These are phyloP conservation scores for Amphiura filiformis DNA, from an alignment of 35 echinoderm and acorn worm species.

Conservation along the genomic window DNA sequence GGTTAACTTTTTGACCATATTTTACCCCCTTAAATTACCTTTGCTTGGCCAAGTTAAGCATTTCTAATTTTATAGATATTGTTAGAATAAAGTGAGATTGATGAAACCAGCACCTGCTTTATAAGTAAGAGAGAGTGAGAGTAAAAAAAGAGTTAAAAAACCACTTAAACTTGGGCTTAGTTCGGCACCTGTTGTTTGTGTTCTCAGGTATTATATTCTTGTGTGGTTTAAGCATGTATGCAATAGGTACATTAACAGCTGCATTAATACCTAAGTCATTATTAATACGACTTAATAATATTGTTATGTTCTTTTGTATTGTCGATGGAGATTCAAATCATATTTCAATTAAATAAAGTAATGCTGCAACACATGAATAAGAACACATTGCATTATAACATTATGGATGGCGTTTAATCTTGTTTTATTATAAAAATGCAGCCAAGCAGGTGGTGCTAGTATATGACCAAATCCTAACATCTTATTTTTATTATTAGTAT, in stretches of 20 bases:
- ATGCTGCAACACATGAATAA: no score
- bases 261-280: slow-evolving; percentile 2
- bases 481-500: not conserved
- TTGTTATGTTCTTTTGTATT: not conserved
- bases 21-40: not conserved
- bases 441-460: not conserved
- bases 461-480: not conserved
- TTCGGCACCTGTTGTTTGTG: not conserved
- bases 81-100: not conserved
- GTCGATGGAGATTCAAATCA: not conserved
- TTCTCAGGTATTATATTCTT: not conserved
- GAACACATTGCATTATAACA: no score
- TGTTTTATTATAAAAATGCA: not conserved
- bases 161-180: not conserved
- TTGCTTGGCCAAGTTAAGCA: not conserved
- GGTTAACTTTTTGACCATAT: not conserved
- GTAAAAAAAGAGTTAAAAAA: not conserved
- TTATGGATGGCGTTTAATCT: not conserved
- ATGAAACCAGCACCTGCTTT: not conserved
- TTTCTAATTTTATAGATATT: not conserved
- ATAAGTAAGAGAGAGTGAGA: not conserved
- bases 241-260: slow-evolving; percentile 1
- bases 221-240: not conserved
- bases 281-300: not conserved
- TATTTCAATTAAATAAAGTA: not conserved